Evolutionary conservation across 1,140 invertebrate species (phyloP).

Genomic region (Rhynchophorus ferrugineus): DNA sequence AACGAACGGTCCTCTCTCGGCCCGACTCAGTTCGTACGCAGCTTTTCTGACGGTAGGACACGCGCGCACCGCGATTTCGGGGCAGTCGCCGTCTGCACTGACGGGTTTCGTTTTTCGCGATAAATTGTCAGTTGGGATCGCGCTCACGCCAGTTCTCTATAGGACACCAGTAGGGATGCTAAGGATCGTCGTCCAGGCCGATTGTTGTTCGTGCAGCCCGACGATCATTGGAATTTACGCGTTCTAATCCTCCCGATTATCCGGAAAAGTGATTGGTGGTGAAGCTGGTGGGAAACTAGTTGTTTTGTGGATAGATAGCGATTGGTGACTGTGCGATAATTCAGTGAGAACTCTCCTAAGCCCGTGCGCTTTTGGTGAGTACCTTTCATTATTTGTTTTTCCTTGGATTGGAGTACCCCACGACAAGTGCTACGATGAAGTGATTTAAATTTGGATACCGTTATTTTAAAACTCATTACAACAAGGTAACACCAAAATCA

Average conservation of each 20-base stretch:
- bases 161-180: not conserved
- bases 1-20: constrained; percentile 11
- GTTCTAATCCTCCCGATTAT: too few species aligned
- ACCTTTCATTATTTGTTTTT: constrained; percentile 2
- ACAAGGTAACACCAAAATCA: too few species aligned
- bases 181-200: not conserved
- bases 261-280: not conserved
- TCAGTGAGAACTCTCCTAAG: not conserved
- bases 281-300: not conserved
- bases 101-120: constrained; percentile 8
- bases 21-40: constrained; percentile 18
- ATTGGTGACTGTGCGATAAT: not conserved
- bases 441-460: not conserved
- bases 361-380: constrained; percentile 6
- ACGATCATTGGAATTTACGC: not conserved
- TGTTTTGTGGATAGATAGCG: not conserved
- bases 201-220: not conserved
- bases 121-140: constrained; percentile 8
- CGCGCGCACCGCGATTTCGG: constrained; percentile 14
- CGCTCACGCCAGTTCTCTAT: not conserved
- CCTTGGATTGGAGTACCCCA: not conserved
- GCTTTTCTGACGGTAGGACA: constrained; percentile 7
- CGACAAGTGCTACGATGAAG: not conserved
- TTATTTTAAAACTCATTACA: too few species aligned
- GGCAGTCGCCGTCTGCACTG: constrained; percentile 4